Base-by-base conservation (phyloP, 2,888 invertebrate species). In the Bruchidius siliquastri region DNA sequence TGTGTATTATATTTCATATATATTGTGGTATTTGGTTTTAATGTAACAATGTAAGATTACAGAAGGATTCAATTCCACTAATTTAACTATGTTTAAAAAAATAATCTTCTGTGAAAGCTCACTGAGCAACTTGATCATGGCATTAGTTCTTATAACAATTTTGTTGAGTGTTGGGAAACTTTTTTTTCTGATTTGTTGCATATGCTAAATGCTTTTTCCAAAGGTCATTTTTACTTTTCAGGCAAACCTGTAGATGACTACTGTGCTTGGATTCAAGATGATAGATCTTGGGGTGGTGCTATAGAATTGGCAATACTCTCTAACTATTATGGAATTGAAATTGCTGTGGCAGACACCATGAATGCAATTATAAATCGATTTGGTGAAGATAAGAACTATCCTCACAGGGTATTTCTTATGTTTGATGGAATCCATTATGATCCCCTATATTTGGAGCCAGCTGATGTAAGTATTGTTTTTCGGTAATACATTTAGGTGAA, bases 391-490 rank as follows among this genome's bases (percentile, higher is more conserved):
- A 92, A 93, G 83, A 91, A 92, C 81, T 97, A 95, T 84, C 90
- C 92, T 0, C 90, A 94, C 74, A 87, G 97, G 81, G 95, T 96
- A 2, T 94, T 97, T 83, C 88, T 98, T 4, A 89, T 98, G 72
- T 98, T 97, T 85, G 97, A 98, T 87, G 98, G 98, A 21, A 96
- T 98, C 72, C 98, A 98, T 87, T 98, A 98, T 84, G 98, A 98
- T 87, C 96, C 98, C 0, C 87, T 98, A 18, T 95, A 94, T 83
- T 89, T 96, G 87, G 97, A 97, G 87, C 91, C 94, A 2, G 87
- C 90, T 49, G 90, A 92, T 85, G 95, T 94, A 88, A 90, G 91
- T 89, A 74, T 13, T 49, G 10, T 49, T 30, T 30, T 30, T 73
- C 3, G 30, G 30, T 30, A 30, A 3, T 30, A n/a, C n/a, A n/a